A percentile compares a stretch with the other conserved stretches of the same genome.
These are phyloP conservation scores for Palaemon carinicauda DNA, from an alignment of 1,140 invertebrate species.

Conservation along the genomic window DNA sequence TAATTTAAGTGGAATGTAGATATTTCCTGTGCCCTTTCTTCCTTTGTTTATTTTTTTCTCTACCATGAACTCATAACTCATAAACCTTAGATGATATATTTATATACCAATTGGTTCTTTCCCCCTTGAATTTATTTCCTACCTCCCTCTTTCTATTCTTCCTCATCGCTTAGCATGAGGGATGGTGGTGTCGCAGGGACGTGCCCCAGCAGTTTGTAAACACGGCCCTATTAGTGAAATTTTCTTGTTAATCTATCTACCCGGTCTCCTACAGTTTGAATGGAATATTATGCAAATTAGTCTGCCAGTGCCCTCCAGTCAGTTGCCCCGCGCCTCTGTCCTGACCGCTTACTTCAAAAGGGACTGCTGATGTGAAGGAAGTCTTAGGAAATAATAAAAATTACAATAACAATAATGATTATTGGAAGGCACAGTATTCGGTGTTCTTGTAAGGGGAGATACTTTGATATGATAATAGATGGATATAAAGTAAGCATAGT, in stretches of 20 bases:
- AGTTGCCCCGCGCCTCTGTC: not conserved
- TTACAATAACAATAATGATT: no score
- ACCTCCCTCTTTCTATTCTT: not conserved
- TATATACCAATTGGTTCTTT: not conserved
- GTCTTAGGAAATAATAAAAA: not conserved
- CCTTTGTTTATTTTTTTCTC: no score
- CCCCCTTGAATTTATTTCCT: no score
- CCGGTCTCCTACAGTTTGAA: slow-evolving; percentile 10
- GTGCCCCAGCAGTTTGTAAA: slow-evolving; percentile 32
- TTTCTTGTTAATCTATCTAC: slow-evolving; percentile 43
- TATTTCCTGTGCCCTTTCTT: no score
- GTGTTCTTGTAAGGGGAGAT: no score
- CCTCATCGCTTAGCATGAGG: not conserved
- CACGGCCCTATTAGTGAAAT: slow-evolving; percentile 39
- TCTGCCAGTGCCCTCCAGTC: not conserved
- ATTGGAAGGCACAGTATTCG: no score
- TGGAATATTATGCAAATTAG: slow-evolving; percentile 45
- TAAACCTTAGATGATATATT: not conserved
- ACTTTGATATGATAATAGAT: no score
- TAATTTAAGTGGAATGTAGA: no score
- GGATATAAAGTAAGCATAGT: no score
- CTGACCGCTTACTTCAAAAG: not conserved
- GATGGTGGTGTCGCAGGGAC: slow-evolving; percentile 1
- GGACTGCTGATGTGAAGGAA: not conserved
- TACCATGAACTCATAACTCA: no score